Base-by-base conservation (phyloP, 1,140 invertebrate species). In the Zaprionus lachaisei region DNA sequence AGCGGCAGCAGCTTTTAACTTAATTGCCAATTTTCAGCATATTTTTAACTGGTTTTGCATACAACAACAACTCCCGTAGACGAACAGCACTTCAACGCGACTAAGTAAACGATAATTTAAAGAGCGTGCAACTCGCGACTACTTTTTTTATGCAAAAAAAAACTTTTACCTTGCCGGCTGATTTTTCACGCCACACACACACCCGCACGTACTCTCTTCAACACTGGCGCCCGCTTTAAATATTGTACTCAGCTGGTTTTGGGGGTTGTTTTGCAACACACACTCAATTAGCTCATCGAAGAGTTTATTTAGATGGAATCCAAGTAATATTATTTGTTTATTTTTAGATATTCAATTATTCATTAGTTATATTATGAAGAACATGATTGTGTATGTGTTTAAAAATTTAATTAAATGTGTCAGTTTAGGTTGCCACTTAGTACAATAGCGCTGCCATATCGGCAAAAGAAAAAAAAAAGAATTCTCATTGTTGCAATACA, bases 61-160 rank as follows among this genome's bases (percentile, higher is more conserved):
- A 34, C 15, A 11, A 74, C n/a, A 28, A 20, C 49, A 12, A 38
- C 58, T 74, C 22, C 44, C 24, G n/a, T 41, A 17, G 7, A 51
- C 62, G 24, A 41, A 68, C 65, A 49, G 61, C 65, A 55, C 28
- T 31, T 24, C 15, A 66, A 17, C 12, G 22, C 37, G 51, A 51
- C 47, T 51, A 78, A 62, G 47, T 71, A 49, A 54, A 63, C 57
- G 54, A 44, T 34, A 38, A 64, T 55, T 24, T 62, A 57, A 47
- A 56, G 54, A 64, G 76, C 49, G 61, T 20, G 71, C 49, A 56
- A 62, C 66, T 70, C 17, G 51, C 51, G 57, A 67, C 66, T 80
- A 73, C 79, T 83, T 83, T 67, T 83, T 70, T 69, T 73, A 77
- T 77, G 69, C 72, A 68, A 79, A 76, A 76, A 76, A 84, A 72